Evolutionary conservation across 2,797 vertebrate species (phyloP).

Genomic region (Coregonus sp.): DNA sequence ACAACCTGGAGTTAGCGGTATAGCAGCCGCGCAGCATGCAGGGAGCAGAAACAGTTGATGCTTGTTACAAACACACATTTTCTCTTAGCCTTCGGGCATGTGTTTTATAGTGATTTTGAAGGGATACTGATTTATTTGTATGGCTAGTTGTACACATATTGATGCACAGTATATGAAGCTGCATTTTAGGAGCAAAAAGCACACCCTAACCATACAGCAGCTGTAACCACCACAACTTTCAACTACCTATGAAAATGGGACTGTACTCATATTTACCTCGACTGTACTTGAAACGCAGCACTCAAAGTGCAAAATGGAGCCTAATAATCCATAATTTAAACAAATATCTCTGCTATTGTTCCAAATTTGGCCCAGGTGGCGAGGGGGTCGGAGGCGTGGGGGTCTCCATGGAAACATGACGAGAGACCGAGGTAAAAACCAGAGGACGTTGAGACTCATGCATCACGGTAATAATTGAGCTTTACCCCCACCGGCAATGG

Average conservation of each 20-base stretch:
- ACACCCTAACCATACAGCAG: background rate
- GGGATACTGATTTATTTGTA: background rate
- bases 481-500: conserved; percentile 43
- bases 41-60: background rate
- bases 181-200: background rate
- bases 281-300: background rate
- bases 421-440: conserved; percentile 42
- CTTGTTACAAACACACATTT: background rate
- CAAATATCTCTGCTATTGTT: background rate
- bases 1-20: background rate
- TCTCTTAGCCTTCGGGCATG: background rate
- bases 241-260: background rate
- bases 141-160: background rate
- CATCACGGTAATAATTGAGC: conserved; percentile 68
- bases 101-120: background rate
- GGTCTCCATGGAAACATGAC: conserved; percentile 22
- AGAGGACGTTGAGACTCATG: conserved; percentile 58
- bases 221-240: too few relatives aligned
- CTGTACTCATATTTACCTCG: background rate
- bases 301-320: background rate
- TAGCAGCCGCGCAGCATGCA: background rate
- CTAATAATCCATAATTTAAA: background rate
- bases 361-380: conserved; percentile 19
- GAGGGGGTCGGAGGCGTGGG: conserved; percentile 5
- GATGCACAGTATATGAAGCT: background rate